Percentiles rank a stretch among this genome's conserved stretches.
These are phyloP conservation scores for Rallus limicola DNA, from an alignment of 2,113 vertebrate genomes.

Conservation along the genomic window DNA sequence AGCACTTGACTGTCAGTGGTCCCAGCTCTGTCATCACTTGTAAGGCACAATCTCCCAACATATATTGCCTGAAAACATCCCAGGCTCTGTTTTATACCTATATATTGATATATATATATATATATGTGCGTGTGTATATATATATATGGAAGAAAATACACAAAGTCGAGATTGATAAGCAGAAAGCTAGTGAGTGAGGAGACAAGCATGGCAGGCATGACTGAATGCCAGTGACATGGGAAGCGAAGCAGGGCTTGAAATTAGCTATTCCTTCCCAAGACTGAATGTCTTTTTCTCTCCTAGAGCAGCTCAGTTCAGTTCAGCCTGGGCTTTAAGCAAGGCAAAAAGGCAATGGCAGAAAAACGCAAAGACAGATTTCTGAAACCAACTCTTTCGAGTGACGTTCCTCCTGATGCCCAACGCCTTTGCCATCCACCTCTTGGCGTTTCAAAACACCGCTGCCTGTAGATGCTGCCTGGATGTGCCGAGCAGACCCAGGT, in stretches of 20 bases:
- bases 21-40: neutral
- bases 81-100: neutral
- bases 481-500: neutral
- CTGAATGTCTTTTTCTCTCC: neutral
- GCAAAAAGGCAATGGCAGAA: neutral
- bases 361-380: neutral
- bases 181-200: neutral
- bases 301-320: neutral
- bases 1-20: neutral
- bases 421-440: neutral
- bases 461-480: neutral
- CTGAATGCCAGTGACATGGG: neutral
- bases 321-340: neutral
- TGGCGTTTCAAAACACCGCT: fast-evolving
- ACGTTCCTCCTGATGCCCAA: neutral
- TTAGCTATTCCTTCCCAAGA: neutral
- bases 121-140: too few species aligned
- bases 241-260: constrained; percentile 38
- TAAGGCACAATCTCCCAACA: neutral
- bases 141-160: neutral
- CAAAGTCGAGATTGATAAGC: neutral
- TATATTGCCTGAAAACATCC: neutral
- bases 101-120: neutral
- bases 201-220: fast-evolving
- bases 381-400: neutral